Percentiles rank a stretch among this genome's conserved stretches.
These are phyloP conservation scores for Andrena praecox DNA, from an alignment of 2,888 invertebrate species.

Conservation along the genomic window DNA sequence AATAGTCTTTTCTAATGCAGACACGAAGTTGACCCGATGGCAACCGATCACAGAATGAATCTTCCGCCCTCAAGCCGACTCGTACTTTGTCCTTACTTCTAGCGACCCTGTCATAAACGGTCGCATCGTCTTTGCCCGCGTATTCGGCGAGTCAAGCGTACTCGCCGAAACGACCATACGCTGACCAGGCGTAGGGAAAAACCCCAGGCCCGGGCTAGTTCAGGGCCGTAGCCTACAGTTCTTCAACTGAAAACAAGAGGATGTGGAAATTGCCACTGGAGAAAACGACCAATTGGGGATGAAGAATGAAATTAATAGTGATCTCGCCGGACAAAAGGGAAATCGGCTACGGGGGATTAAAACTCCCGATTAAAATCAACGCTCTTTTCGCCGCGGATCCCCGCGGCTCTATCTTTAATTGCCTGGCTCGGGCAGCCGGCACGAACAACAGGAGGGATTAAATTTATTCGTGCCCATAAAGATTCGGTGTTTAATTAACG, in stretches of 20 bases:
- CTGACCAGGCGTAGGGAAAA: too few species aligned
- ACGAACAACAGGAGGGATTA: conserved; percentile 4
- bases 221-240: too few species aligned
- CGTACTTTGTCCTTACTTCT: too few species aligned
- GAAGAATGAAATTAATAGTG: neutral
- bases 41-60: too few species aligned
- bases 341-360: neutral
- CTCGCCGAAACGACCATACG: too few species aligned
- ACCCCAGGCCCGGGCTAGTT: too few species aligned
- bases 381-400: conserved; percentile 32
- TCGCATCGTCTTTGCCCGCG: too few species aligned
- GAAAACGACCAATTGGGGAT: neutral
- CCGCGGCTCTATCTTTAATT: conserved; percentile 46
- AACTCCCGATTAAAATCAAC: neutral
- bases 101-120: too few species aligned
- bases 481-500: conserved; percentile 46
- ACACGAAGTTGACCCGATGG: too few species aligned
- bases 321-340: neutral
- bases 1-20: too few species aligned
- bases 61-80: too few species aligned
- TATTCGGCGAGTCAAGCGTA: too few species aligned
- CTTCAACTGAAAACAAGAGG: neutral
- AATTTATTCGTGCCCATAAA: conserved; percentile 47
- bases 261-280: neutral
- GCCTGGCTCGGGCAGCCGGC: conserved; percentile 17